Conservation (phyloP, 53 echinoderm and acorn worm genomes). For the Arbacia lixula region DNA sequence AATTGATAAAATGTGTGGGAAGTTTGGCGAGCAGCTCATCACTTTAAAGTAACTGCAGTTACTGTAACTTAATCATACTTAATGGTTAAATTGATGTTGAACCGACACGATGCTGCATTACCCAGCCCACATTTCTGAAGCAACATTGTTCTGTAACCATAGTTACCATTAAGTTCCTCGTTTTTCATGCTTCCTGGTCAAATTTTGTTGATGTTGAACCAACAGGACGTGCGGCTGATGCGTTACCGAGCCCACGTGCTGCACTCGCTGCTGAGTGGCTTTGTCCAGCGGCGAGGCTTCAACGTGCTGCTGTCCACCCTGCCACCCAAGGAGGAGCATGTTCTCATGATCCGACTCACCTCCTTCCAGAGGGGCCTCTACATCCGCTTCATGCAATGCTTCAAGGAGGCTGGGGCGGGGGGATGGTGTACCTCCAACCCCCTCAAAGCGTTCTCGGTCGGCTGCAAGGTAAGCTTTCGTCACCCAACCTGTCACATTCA, state of each 20-base stretch:
- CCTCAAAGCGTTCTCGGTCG: slow-evolving; percentile 97
- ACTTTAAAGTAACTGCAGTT: too few relatives aligned
- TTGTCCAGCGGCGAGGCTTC: slow-evolving; percentile 93
- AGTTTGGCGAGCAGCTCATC: too few relatives aligned
- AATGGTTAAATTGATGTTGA: too few relatives aligned
- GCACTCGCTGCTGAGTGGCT: slow-evolving; percentile 83
- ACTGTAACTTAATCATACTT: too few relatives aligned
- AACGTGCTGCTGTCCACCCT: slow-evolving; percentile 75
- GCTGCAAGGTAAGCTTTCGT: slow-evolving; percentile 82
- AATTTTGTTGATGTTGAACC: background rate
- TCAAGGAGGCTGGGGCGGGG: slow-evolving; percentile 88
- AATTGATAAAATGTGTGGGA: too few relatives aligned
- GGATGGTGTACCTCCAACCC: slow-evolving; percentile 97
- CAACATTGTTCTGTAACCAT: too few relatives aligned
- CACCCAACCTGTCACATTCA: background rate
- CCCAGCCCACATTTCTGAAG: too few relatives aligned
- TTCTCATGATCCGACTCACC: slow-evolving; percentile 85
- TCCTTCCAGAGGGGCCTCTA: slow-evolving; percentile 92
- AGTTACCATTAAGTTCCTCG: background rate
- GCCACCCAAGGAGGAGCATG: slow-evolving; percentile 88
- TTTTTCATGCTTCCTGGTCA: background rate
- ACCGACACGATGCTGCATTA: too few relatives aligned
- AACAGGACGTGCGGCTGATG: slow-evolving; percentile 91
- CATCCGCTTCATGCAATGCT: slow-evolving; percentile 94
- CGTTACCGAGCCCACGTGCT: slow-evolving; percentile 89